These are phyloP conservation scores for Pomatostomus ruficeps DNA, from an alignment of 2,113 vertebrate genomes.

Conservation along the genomic window DNA sequence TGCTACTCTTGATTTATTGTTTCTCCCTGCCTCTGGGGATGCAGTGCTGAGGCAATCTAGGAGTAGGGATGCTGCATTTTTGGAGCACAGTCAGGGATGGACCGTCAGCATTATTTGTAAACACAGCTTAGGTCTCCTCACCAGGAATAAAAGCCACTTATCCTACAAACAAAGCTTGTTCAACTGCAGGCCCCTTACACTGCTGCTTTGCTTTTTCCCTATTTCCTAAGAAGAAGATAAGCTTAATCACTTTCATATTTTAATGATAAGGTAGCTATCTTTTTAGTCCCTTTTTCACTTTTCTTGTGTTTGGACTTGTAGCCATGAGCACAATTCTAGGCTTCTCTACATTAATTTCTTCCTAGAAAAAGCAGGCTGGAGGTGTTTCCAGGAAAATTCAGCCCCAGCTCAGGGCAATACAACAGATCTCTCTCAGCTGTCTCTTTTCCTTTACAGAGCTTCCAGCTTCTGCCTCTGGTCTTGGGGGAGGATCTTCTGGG, in stretches of 20 bases:
- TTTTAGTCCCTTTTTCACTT: not conserved
- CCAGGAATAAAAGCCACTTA: constrained; percentile 4
- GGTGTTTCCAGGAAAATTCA: not conserved
- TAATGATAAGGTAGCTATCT: not conserved
- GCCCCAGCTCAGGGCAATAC: not conserved
- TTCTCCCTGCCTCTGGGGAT: constrained; percentile 42
- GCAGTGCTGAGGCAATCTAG: constrained; percentile 30
- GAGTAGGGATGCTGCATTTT: constrained; percentile 32
- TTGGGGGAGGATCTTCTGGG: not conserved
- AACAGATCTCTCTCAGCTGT: not conserved
- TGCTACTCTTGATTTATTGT: constrained; percentile 40
- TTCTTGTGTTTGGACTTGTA: not conserved
- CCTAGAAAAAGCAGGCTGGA: not conserved
- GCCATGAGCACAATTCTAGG: not conserved
- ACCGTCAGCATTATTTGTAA: constrained; percentile 50
- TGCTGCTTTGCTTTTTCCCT: not conserved
- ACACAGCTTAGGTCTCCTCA: constrained; percentile 5
- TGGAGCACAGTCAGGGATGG: constrained; percentile 10
- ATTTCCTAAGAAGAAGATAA: constrained; percentile 11
- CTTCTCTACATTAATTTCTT: not conserved
- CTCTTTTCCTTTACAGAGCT: not conserved
- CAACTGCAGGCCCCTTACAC: not conserved
- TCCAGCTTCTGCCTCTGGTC: not conserved
- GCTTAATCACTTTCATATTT: constrained; percentile 34
- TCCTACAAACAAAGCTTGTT: not conserved